Base-by-base conservation (phyloP, 1,140 invertebrate genomes). In the Dendrolimus kikuchii region DNA sequence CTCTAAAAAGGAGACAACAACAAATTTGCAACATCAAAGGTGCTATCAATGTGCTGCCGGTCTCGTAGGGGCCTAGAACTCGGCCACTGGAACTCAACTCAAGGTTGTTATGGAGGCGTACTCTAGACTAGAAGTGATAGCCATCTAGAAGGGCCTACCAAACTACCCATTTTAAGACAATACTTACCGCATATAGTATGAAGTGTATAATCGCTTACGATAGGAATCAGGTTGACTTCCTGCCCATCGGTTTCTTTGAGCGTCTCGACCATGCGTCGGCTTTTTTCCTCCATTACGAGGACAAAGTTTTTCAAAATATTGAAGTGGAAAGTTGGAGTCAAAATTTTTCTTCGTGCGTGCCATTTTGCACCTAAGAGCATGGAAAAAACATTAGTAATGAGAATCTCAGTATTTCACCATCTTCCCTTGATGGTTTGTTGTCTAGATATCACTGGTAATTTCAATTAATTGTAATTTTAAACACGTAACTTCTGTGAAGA, bases 281-380 rank as follows among this genome's bases (percentile, higher is more conserved):
- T 74, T 49, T 76, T 68, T 48, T 77, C 68, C 46, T 81, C 69
- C 37, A 79, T 71, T 0, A 77, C 66, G 7, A 48, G 56, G n/a
- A 62, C 45, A 54, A 96, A 97, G 65, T 94, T 90, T 69, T 94
- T 90, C 2, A 98, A 80, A 46, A 97, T 95, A 66, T 93, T 93
- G 75, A 97, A 97, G 77, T 98, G 96, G 82, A 98, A 97, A 2
- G 94, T 91, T 2, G 94, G 94, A 0, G 95, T 96, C 1, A 97
- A 72, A 39, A 96, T 87, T 82, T 93, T 95, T 39, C 95, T 87
- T 6, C 95, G 85, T 0, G 69, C 66, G 46, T 90, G 90, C 95
- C 95, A 98, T 46, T 51, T 46, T 9, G 39, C n/a, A 38, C 46
- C 46, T 54, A 47, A 37, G 8, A 10, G 36, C 5, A 40, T 9